Base-by-base conservation (phyloP, 2,888 invertebrate genomes). In the Elgonia sp. region DNA sequence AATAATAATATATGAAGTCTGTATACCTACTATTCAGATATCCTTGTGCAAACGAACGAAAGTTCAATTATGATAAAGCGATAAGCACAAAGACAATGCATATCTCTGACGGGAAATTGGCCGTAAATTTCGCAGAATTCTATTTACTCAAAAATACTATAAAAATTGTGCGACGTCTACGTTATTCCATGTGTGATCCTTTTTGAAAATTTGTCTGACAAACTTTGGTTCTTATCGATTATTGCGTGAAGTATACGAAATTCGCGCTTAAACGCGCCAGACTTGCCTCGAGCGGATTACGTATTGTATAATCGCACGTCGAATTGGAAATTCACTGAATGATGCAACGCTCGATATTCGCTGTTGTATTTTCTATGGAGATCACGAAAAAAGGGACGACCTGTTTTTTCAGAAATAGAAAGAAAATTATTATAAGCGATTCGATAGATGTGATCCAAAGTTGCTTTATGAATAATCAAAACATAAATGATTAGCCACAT, bases 171-270 rank as follows among this genome's bases (percentile, higher is more conserved):
- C 55, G 18, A 12, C 8, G 40, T 37, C 37, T 18, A 37, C 39
- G 39, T 70, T 70, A 55, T 70, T 55, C n/a, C 39, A 39, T 16
- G n/a, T 29, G 67, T 46, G 50, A 57, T 60, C 20, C 67, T 84
- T 63, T 63, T 37, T n/a, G 10, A 6, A 73, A 73, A 81, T 87
- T 73, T 81, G 76, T 53, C 62, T 46, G 72, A 53, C 63, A 63
- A 70, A 72, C 81, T 81, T 72, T 62, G 62, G 63, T 77, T 57
- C 82, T 70, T 63, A 84, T 86, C 90, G 89, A 91, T 91, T 90
- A 92, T 90, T 90, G 91, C 90, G 90, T 88, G 70, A 90, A 91
- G 88, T 86, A 62, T 75, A 65, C 70, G 75, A 81, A 82, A 82
- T 72, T 82, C 60, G 50, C 81, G 76, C 62, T 60, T 69, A 63